These are phyloP conservation scores for Parauchenoglanis ngamensis DNA, from an alignment of 2,797 vertebrate species.

Conservation along the genomic window DNA sequence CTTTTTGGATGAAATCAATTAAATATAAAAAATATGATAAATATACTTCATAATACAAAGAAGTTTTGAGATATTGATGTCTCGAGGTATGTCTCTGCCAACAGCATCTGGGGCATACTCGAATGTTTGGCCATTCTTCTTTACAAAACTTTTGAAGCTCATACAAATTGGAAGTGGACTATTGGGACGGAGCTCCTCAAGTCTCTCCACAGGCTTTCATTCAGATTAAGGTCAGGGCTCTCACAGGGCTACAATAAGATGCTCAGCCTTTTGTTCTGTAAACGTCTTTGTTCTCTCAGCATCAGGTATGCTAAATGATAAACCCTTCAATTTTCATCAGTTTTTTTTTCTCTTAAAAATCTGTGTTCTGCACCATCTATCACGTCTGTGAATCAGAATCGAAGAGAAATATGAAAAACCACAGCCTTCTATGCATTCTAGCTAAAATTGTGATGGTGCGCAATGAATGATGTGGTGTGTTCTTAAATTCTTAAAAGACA, in stretches of 20 bases:
- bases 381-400: neutral
- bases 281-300: slow-evolving; percentile 28
- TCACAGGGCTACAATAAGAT: slow-evolving; percentile 7
- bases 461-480: neutral
- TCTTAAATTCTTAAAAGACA: neutral
- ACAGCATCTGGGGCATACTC: neutral
- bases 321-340: neutral
- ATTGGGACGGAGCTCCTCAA: slow-evolving; percentile 15
- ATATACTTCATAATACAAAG: neutral
- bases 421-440: neutral
- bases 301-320: neutral
- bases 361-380: neutral
- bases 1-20: slow-evolving; percentile 25
- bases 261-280: slow-evolving; percentile 26
- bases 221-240: slow-evolving; percentile 42
- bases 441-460: neutral
- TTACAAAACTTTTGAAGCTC: neutral
- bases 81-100: neutral
- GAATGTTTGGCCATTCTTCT: neutral
- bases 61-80: neutral
- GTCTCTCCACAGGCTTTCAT: slow-evolving; percentile 23
- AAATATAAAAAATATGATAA: neutral
- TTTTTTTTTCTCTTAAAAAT: neutral
- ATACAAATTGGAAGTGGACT: neutral
- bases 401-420: neutral